Percentiles rank a stretch among this genome's conserved stretches.
phyloP scores from a whole-genome alignment of 2,797 vertebrate species.

The Macropus fuliginosus region DNA sequence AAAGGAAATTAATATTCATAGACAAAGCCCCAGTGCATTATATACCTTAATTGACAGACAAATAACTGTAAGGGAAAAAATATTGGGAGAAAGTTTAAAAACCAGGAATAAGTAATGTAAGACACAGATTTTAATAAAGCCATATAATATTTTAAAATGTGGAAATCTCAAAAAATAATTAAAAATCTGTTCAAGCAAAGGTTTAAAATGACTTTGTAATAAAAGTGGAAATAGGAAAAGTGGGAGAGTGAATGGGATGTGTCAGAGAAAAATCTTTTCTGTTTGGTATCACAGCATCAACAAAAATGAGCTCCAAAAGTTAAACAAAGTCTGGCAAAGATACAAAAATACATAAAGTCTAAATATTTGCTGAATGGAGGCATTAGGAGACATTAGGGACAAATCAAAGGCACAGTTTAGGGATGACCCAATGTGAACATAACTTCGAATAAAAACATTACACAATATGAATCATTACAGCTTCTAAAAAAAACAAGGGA shows the following conservation, averaged over 20 bases:
- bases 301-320: conserved; percentile 26
- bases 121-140: background rate
- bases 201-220: background rate
- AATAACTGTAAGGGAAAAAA: background rate
- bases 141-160: background rate
- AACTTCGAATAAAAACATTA: background rate
- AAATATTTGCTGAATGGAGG: conserved; percentile 33
- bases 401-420: conserved; percentile 42
- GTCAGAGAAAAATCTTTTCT: conserved; percentile 56
- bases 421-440: background rate
- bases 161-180: background rate
- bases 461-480: background rate
- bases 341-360: conserved; percentile 22
- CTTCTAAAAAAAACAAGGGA: background rate
- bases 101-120: background rate
- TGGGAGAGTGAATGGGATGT: background rate
- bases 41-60: background rate
- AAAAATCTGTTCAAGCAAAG: background rate
- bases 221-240: background rate
- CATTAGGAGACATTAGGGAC: conserved; percentile 38
- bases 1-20: background rate
- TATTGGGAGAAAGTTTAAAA: background rate
- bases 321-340: conserved; percentile 38
- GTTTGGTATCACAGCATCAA: conserved; percentile 42
- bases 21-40: background rate